These are phyloP conservation scores for Octomys mimax DNA, from an alignment of 2,797 vertebrate genomes.

Conservation along the genomic window DNA sequence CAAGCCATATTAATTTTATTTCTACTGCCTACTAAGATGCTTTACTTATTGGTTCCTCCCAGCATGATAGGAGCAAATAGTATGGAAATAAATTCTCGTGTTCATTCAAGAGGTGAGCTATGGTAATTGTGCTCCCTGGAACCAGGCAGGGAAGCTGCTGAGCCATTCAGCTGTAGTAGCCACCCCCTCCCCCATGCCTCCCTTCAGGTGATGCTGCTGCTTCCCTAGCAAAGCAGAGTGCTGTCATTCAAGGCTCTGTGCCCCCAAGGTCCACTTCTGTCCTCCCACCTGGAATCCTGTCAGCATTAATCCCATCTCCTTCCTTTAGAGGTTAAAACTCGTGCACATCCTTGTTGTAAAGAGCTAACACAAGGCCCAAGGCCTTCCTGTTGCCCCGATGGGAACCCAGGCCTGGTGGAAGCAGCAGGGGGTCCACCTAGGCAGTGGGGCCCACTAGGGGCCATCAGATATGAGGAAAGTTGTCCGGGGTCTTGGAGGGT, in stretches of 20 bases:
- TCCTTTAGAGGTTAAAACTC: slow-evolving; percentile 16
- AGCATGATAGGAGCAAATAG: slow-evolving; percentile 45
- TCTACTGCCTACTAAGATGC: slow-evolving; percentile 52
- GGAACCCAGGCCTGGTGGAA: neutral
- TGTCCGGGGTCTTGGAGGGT: neutral
- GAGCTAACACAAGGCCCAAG: neutral
- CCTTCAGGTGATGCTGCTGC: neutral
- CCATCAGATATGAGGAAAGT: neutral
- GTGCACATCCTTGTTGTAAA: neutral
- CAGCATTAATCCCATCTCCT: neutral
- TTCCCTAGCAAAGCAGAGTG: slow-evolving; percentile 13
- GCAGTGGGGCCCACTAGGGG: neutral
- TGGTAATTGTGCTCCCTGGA: neutral
- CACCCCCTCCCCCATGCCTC: neutral
- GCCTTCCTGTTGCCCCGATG: neutral
- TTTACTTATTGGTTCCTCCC: slow-evolving; percentile 53
- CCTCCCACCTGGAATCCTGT: neutral
- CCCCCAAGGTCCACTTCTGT: neutral
- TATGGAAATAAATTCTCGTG: neutral
- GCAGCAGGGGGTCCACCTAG: neutral
- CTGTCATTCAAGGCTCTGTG: neutral
- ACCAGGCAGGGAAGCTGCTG: neutral
- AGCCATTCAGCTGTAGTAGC: neutral
- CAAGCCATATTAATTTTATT: slow-evolving; percentile 51
- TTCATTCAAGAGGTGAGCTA: neutral